Conservation (phyloP, 2,113 vertebrate genomes). For the Odontesthes bonariensis region DNA sequence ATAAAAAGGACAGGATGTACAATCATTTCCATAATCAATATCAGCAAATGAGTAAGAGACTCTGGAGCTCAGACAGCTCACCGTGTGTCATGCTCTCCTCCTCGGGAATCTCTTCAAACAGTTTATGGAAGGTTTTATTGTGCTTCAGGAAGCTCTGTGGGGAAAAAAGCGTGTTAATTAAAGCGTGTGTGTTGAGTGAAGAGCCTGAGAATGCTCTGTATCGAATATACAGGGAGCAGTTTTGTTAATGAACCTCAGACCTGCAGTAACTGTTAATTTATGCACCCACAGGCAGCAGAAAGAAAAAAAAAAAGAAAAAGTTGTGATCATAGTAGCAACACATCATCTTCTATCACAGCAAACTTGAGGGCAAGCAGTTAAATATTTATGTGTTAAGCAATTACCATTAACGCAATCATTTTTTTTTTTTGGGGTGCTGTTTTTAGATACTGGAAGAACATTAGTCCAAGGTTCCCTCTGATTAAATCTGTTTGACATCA, state of each 20-base stretch:
- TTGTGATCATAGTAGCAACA: background rate
- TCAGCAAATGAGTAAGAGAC: slow-evolving; percentile 25
- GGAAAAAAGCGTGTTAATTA: background rate
- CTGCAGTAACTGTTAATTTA: background rate
- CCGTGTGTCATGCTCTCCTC: slow-evolving; percentile 76
- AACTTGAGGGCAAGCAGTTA: too few relatives aligned
- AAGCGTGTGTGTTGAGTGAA: background rate
- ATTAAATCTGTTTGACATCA: too few relatives aligned
- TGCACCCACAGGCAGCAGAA: background rate
- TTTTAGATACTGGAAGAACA: background rate
- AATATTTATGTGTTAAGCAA: too few relatives aligned
- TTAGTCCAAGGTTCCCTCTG: too few relatives aligned
- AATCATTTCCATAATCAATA: slow-evolving; percentile 40
- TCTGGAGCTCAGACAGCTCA: slow-evolving; percentile 64
- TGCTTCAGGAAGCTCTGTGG: slow-evolving; percentile 74
- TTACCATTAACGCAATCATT: too few relatives aligned
- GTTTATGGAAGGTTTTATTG: slow-evolving; percentile 80
- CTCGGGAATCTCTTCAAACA: slow-evolving; percentile 81
- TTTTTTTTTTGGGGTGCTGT: background rate
- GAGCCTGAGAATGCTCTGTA: background rate
- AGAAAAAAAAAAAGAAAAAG: background rate
- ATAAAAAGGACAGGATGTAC: slow-evolving; percentile 19
- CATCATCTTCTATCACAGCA: too few relatives aligned
- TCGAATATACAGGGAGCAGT: slow-evolving; percentile 6
- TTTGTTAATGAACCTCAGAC: background rate